Conservation (phyloP, 2,888 invertebrate genomes). For the Athripsodes cinereus region DNA sequence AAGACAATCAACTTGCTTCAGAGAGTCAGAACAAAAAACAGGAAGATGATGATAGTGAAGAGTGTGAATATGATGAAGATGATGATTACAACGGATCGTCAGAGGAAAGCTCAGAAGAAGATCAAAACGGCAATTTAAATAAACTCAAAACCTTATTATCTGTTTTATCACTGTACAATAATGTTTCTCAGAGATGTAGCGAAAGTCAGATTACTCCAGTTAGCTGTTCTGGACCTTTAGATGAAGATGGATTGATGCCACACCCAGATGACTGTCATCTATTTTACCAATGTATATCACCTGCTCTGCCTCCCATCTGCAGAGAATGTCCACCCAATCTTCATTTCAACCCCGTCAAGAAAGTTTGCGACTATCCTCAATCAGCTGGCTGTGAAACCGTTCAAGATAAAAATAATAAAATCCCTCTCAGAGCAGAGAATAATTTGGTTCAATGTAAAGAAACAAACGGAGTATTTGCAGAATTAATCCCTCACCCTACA, state of each 20-base stretch:
- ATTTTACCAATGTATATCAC: slow-evolving; percentile 33
- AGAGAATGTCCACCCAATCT: slow-evolving; percentile 32
- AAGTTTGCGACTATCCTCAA: slow-evolving; percentile 31
- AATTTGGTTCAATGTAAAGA: neutral
- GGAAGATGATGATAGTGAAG: no score
- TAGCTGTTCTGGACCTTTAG: slow-evolving; percentile 27
- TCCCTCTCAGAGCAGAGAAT: neutral
- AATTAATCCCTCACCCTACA: slow-evolving; percentile 16
- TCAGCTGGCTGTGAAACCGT: slow-evolving; percentile 29
- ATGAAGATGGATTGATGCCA: slow-evolving; percentile 29
- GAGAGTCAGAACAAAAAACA: no score
- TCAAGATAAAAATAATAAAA: neutral
- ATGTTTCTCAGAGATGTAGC: slow-evolving; percentile 29
- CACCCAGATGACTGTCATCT: slow-evolving; percentile 34
- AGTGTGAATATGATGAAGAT: no score
- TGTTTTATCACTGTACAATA: slow-evolving; percentile 5
- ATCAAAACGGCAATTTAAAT: neutral
- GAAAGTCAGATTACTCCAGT: slow-evolving; percentile 30
- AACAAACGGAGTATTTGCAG: neutral
- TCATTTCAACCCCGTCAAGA: slow-evolving; percentile 31
- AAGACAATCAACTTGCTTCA: no score
- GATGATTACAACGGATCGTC: neutral
- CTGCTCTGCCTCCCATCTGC: slow-evolving; percentile 29
- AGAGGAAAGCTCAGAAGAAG: neutral
- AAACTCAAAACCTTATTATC: no score